These are phyloP conservation scores for Ibidorhyncha struthersii DNA, from an alignment of 2,113 vertebrate species.

Conservation along the genomic window DNA sequence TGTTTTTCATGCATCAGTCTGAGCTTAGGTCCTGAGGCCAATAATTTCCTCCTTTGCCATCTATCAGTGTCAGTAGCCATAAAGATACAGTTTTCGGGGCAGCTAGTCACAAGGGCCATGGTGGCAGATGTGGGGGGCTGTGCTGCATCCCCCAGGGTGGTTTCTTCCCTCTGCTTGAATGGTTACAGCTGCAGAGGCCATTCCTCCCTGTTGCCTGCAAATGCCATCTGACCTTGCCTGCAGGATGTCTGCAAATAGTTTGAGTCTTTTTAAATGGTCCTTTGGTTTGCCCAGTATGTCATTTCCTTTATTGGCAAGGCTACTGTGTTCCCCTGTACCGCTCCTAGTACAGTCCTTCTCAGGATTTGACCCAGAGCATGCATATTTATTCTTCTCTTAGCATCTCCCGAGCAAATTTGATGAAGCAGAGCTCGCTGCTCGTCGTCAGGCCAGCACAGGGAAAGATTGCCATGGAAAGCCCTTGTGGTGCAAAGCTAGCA, in stretches of 20 bases:
- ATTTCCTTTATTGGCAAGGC: neutral
- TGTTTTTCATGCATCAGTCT: neutral
- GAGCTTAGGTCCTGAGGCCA: neutral
- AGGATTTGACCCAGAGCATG: neutral
- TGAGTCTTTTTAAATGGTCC: neutral
- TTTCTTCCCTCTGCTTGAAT: neutral
- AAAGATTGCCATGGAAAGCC: neutral
- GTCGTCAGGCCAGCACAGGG: neutral
- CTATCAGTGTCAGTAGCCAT: neutral
- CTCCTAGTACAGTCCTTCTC: neutral
- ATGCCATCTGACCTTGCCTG: neutral
- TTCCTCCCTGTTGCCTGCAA: neutral
- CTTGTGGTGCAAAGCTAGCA: neutral
- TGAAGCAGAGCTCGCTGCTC: neutral
- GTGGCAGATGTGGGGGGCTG: neutral
- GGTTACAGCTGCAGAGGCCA: neutral
- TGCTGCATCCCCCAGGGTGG: neutral
- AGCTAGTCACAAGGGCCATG: neutral
- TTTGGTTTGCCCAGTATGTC: neutral
- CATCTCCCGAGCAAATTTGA: neutral
- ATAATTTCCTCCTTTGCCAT: neutral
- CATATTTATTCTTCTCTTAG: neutral
- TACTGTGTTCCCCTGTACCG: rapidly evolving
- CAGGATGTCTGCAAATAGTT: neutral
- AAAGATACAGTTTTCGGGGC: neutral